Conservation (phyloP, 1,140 invertebrate species). For the Drosophila pseudoananassae region DNA sequence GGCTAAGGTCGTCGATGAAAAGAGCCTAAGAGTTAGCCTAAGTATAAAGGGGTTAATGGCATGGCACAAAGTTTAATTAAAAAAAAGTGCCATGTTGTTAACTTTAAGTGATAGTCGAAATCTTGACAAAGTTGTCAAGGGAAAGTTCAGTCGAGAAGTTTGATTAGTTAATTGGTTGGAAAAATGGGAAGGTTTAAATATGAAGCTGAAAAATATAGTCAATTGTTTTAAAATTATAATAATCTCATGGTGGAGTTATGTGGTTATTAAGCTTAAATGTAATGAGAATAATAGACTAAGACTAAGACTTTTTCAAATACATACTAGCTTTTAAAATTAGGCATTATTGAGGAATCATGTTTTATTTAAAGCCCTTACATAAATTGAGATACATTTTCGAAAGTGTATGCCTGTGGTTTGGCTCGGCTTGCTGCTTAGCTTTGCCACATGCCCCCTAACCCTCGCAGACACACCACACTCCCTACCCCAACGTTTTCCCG, state of each 20-base stretch:
- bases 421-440: constrained; percentile 44
- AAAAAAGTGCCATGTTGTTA: constrained; percentile 52
- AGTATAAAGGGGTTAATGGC: constrained; percentile 55
- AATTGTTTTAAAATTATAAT: no score
- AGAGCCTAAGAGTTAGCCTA: constrained; percentile 11
- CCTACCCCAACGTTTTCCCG: neutral
- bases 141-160: constrained; percentile 35
- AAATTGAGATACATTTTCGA: neutral
- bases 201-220: constrained; percentile 9
- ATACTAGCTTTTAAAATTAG: neutral
- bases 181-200: neutral
- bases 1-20: neutral
- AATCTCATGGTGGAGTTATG: no score
- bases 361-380: neutral
- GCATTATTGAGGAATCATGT: neutral
- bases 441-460: constrained; percentile 41
- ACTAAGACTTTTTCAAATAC: neutral
- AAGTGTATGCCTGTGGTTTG: neutral
- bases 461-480: constrained; percentile 5
- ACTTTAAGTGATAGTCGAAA: constrained; percentile 54
- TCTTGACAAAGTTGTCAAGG: constrained; percentile 39
- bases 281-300: no score
- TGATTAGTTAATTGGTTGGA: constrained; percentile 31
- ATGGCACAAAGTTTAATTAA: constrained; percentile 75
- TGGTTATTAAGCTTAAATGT: no score